A percentile compares a stretch with the other conserved stretches of the same genome.
phyloP scores from a whole-genome alignment of 2,888 invertebrate species.

The Pandemis cinnamomeana region DNA sequence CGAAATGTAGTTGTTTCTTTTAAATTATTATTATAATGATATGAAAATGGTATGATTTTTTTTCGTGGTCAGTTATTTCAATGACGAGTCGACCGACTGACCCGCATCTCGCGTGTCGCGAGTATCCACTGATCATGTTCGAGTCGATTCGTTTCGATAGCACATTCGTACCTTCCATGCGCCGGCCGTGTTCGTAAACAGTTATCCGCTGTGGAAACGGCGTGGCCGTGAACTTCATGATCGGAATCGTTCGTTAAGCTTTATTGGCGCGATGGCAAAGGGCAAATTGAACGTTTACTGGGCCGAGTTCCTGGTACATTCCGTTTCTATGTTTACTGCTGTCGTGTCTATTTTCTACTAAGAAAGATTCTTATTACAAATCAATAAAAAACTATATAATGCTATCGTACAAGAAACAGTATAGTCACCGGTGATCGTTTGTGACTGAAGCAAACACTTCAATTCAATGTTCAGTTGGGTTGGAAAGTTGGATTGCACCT shows the following conservation, averaged over 20 bases:
- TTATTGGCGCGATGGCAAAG: constrained; percentile 53
- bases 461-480: neutral
- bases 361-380: neutral
- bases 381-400: neutral
- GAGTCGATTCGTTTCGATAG: constrained; percentile 61
- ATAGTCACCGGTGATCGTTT: neutral
- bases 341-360: neutral
- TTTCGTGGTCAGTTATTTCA: neutral
- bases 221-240: constrained; percentile 64
- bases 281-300: constrained; percentile 40
- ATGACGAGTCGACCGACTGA: constrained; percentile 61
- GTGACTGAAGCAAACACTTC: too few species aligned
- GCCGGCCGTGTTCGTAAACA: constrained; percentile 51
- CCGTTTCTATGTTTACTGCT: constrained; percentile 8
- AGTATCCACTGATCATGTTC: constrained; percentile 49
- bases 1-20: constrained; percentile 43
- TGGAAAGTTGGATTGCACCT: neutral
- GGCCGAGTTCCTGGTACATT: constrained; percentile 27
- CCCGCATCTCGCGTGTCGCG: constrained; percentile 57
- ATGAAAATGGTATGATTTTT: neutral
- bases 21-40: constrained; percentile 3
- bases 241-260: constrained; percentile 54
- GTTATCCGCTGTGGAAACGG: constrained; percentile 55
- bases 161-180: constrained; percentile 54
- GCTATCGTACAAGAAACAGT: neutral